phyloP scores from a whole-genome alignment of 1,140 invertebrate genomes.

The Goniozus legneri region DNA sequence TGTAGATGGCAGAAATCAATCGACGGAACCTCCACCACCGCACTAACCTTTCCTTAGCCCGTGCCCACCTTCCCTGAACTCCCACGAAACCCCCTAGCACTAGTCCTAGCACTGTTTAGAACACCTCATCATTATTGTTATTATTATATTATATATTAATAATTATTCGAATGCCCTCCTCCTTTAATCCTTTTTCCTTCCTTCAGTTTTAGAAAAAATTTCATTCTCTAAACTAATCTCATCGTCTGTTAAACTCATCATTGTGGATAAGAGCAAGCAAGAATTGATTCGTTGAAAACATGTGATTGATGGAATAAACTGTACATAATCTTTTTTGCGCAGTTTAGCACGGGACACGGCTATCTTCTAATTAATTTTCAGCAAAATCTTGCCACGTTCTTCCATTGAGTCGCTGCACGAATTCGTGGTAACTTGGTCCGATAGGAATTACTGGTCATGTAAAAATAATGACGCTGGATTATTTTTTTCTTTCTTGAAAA shows the following conservation, averaged over 20 bases:
- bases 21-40: slow-evolving; percentile 56
- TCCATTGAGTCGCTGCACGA: slow-evolving; percentile 2
- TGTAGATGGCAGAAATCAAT: slow-evolving; percentile 54
- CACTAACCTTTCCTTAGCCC: slow-evolving; percentile 48
- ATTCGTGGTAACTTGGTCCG: not conserved
- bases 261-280: slow-evolving; percentile 32
- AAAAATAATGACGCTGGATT: not conserved
- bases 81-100: slow-evolving; percentile 44
- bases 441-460: not conserved
- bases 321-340: slow-evolving; percentile 31
- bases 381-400: slow-evolving; percentile 34
- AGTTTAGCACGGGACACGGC: slow-evolving; percentile 19
- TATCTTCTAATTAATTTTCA: slow-evolving; percentile 13
- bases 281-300: slow-evolving; percentile 22
- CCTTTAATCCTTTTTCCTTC: slow-evolving; percentile 21
- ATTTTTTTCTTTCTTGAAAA: too few species aligned
- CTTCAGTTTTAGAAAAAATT: slow-evolving; percentile 23
- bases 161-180: slow-evolving; percentile 35
- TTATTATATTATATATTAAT: slow-evolving; percentile 47
- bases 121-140: slow-evolving; percentile 52
- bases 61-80: slow-evolving; percentile 30
- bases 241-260: slow-evolving; percentile 24
- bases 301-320: slow-evolving; percentile 11
- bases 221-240: too few species aligned
- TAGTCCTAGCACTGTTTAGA: slow-evolving; percentile 56